Evolutionary conservation across 2,113 vertebrate genomes (phyloP), one percentile per base, ranked within the genome.

Genomic region (Colossoma macropomum): DNA sequence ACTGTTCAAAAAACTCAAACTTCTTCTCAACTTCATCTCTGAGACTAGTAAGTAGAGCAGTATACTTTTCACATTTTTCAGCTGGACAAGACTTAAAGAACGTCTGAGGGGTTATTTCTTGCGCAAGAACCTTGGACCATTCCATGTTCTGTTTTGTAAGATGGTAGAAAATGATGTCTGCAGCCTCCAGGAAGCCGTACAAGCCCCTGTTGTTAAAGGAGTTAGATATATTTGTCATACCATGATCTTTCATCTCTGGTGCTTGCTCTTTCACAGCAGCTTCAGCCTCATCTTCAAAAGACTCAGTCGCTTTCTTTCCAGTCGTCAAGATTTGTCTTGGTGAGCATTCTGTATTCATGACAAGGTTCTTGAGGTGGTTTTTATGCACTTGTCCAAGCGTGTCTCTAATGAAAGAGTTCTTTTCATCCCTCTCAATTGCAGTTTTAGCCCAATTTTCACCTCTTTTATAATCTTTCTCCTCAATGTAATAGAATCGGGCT

Each of bases 381-480:
- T 91, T 92, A 15, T 89, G 32, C 75, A 92, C 5, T 70, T 91
- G 89, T 16, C 89, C 91, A 5, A 92, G 86, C n/a, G 91, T 92
- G 56, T 92, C 88, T 27, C 86, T 87, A 0, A 88, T 21, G 15
- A 84, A 90, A 0, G 88, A 91, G 59, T 85, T 92, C 21, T 52
- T 16, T 16, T 69, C 69, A 11, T 69, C 65, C 84, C 34, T 81
- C 23, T 1, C 0, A 23, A 82, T 88, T 62, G 88, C 89, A 0
- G 0, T 1, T n/a, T 75, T 66, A 34, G 89, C 90, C 88, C 89
- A 91, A 5, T n/a, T 0, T 79, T 78, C 60, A 65, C 89, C 92
- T 28, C 1, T 12, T 0, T 7, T 12, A 38, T 86, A 92, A 15
- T 86, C 0, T 12, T 21, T 7, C 41, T 0, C 1, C 21, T 0